Base-by-base conservation (phyloP, 2,888 invertebrate species). In the Bombylius discolor region DNA sequence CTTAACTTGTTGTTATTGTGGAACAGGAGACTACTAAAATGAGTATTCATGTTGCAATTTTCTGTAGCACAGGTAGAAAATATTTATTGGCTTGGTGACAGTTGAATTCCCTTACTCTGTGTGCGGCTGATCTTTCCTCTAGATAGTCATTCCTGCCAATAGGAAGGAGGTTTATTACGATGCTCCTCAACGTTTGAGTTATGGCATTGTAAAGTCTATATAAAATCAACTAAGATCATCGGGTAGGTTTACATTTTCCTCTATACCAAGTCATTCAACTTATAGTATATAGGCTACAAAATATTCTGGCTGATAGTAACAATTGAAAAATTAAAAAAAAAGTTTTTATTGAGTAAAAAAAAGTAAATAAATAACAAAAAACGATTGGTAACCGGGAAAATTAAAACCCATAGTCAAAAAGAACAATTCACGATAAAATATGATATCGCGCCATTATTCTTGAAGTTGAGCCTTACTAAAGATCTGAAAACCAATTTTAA, bases 41-140 rank as follows among this genome's bases (percentile, higher is more conserved):
- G 23, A 23, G 23, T 23, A 23, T 23, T 23, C 23, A 23, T 42
- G 4, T 11, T 42, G 1, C 5, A 42, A 31, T 50, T 39, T 55
- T 47, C 50, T 50, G 46, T 55, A 50, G 50, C 50, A 49, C 14
- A 46, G 46, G 51, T 50, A 55, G 42, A 55, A 55, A 51, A 55
- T 55, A 55, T 55, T 55, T 55, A 55, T 55, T 55, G 55, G 42
- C 33, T 44, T 55, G 55, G 51, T 55, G 55, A 55, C 55, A 55
- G 51, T 46, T 51, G 55, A 50, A 55, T 51, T 47, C 51, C 42
- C 47, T 55, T 51, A 50, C 50, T 51, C 51, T 55, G 55, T 55
- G 55, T 55, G 55, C 55, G 55, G 55, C 55, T 55, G 55, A 55
- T 55, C 51, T 42, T 55, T 51, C 34, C 55, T 36, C 8, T 13